phyloP scores from a whole-genome alignment of 2,113 vertebrate species.

The Spermophilus dauricus region DNA sequence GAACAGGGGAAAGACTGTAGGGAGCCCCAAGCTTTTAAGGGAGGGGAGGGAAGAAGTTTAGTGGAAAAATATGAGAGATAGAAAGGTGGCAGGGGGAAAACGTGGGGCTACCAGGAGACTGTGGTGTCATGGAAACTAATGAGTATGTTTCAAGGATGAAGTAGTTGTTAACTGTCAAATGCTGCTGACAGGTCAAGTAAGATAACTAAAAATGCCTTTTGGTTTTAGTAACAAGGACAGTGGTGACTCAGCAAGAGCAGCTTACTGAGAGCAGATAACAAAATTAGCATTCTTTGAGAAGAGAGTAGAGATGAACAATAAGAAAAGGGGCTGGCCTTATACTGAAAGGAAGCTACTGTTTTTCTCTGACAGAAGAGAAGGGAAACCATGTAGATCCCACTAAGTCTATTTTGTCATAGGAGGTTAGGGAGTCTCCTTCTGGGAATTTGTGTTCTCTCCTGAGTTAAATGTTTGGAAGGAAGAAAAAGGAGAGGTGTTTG shows the following conservation, averaged over 20 bases:
- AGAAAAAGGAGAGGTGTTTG: not conserved
- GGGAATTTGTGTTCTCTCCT: not conserved
- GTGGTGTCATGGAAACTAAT: slow-evolving; percentile 10
- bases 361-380: not conserved
- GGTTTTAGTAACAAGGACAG: slow-evolving; percentile 50
- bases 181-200: slow-evolving; percentile 27
- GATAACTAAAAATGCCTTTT: slow-evolving; percentile 45
- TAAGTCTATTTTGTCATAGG: not conserved
- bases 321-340: not conserved
- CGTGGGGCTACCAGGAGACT: not conserved
- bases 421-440: not conserved
- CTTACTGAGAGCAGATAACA: not conserved
- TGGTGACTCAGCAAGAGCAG: slow-evolving; percentile 39
- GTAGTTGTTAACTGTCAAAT: slow-evolving; percentile 18
- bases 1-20: not conserved
- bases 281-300: not conserved
- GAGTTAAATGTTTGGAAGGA: not conserved
- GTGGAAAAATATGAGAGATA: not conserved
- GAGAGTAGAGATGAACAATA: not conserved
- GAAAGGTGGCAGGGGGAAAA: not conserved
- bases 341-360: not conserved
- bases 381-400: not conserved
- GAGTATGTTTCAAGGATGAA: slow-evolving; percentile 35
- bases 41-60: not conserved
- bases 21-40: not conserved